phyloP scores from a whole-genome alignment of 2,797 vertebrate species.

The Schizopygopsis pylzovi region DNA sequence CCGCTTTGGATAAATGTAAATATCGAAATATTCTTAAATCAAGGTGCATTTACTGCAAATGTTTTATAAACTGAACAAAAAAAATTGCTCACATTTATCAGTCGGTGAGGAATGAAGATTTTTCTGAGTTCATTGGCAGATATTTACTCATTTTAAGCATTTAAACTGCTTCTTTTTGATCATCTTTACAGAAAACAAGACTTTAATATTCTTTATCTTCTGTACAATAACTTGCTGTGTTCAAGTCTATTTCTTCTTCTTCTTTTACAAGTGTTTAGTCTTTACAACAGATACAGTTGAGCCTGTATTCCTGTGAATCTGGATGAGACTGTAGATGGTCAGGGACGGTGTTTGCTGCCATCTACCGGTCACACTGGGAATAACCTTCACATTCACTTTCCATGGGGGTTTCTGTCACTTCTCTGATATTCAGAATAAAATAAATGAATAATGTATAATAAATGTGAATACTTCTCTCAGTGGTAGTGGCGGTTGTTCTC shows the following conservation, averaged over 20 bases:
- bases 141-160: too few relatives aligned
- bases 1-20: neutral
- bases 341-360: neutral
- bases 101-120: neutral
- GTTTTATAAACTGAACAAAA: neutral
- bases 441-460: too few relatives aligned
- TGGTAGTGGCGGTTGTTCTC: neutral
- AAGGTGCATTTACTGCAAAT: neutral
- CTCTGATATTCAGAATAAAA: neutral
- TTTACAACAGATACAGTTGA: too few relatives aligned
- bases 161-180: too few relatives aligned
- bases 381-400: neutral
- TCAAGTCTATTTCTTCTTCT: too few relatives aligned
- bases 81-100: too few relatives aligned
- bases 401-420: neutral
- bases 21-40: neutral
- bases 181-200: neutral
- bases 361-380: neutral
- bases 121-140: too few relatives aligned
- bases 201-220: too few relatives aligned
- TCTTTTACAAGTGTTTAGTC: too few relatives aligned
- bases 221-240: neutral
- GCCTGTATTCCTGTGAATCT: neutral
- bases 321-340: too few relatives aligned
- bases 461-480: rapidly evolving